Conservation (phyloP, 2,113 vertebrate species). For the human (Homo sapiens) region GRCh38 chr6:61191501-61192000, state of each 20-base stretch:
- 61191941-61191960: neutral
- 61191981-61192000: neutral
- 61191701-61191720: neutral
- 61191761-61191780: neutral
- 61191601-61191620: constrained; percentile 17
- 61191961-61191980: neutral
- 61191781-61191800: neutral
- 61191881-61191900: neutral
- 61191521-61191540: neutral
- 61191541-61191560: neutral
- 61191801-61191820: neutral
- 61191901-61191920: neutral
- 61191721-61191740: neutral
- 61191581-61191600: constrained; percentile 10
- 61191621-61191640: neutral
- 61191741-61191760: neutral
- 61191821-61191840: neutral
- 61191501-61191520: constrained; percentile 45
- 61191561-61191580: constrained; percentile 7
- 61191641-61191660: neutral
- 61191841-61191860: neutral
- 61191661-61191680: neutral
- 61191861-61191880: neutral
- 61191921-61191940: neutral
- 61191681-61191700: neutral